A percentile compares a stretch with the other conserved stretches of the same genome.
Conservation (phyloP, 2,888 invertebrate genomes). For the Parthenolecanium corni region DNA sequence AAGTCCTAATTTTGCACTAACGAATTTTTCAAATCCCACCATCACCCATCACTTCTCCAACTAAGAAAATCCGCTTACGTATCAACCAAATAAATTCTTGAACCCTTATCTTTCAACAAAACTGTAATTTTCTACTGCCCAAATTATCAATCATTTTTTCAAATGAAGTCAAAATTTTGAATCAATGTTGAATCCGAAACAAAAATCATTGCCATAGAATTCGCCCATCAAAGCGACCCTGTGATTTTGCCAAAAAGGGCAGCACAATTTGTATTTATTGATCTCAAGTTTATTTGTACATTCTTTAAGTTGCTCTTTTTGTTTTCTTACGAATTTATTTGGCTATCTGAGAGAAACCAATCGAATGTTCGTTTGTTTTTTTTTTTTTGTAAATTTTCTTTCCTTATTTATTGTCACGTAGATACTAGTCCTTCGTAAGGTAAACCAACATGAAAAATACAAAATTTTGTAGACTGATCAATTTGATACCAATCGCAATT, state of each 20-base stretch:
- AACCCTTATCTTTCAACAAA: too few relatives aligned
- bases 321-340: conserved; percentile 1
- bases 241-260: conserved; percentile 31
- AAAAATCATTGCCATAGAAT: neutral
- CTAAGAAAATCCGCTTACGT: too few relatives aligned
- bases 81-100: too few relatives aligned
- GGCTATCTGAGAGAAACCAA: too few relatives aligned
- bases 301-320: conserved; percentile 4
- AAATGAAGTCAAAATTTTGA: neutral
- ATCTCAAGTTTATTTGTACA: conserved; percentile 4
- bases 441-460: neutral
- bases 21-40: too few relatives aligned
- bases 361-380: neutral
- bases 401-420: neutral
- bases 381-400: neutral
- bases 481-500: conserved; percentile 9
- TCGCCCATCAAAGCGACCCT: conserved; percentile 32
- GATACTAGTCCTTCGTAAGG: conserved; percentile 17
- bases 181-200: neutral
- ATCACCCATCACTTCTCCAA: too few relatives aligned
- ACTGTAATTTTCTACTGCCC: too few relatives aligned
- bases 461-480: conserved; percentile 19
- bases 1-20: too few relatives aligned
- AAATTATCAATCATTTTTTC: neutral
- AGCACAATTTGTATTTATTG: conserved; percentile 18